These are phyloP conservation scores for Desmodus rotundus DNA, from an alignment of 2,113 vertebrate species.

Conservation along the genomic window DNA sequence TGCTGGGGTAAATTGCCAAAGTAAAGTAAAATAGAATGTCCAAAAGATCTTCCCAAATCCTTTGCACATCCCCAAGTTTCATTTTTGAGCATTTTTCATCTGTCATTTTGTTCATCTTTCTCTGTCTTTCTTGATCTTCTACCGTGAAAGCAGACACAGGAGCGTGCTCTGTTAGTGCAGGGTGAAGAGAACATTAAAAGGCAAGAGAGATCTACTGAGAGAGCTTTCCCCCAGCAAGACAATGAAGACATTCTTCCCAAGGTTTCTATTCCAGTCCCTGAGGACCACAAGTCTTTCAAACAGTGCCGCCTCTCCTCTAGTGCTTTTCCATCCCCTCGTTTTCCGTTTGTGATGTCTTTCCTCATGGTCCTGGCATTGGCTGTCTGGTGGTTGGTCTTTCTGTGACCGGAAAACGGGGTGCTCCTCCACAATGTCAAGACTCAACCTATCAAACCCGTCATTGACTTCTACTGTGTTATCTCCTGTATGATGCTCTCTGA, in stretches of 20 bases:
- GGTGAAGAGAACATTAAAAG: conserved; percentile 88
- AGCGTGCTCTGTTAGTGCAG: conserved; percentile 86
- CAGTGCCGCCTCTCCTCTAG: conserved; percentile 84
- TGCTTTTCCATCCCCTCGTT: conserved; percentile 81
- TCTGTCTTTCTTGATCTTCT: conserved; percentile 96
- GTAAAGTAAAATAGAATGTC: background rate
- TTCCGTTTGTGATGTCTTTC: conserved; percentile 90
- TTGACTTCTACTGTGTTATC: conserved; percentile 67
- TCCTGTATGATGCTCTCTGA: conserved; percentile 58
- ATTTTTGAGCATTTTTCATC: conserved; percentile 81
- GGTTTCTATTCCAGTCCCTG: conserved; percentile 88
- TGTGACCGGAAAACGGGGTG: conserved; percentile 81
- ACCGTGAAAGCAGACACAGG: conserved; percentile 88
- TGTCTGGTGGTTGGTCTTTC: conserved; percentile 92
- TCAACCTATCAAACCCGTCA: conserved; percentile 72
- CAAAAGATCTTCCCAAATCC: conserved; percentile 60
- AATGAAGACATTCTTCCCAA: conserved; percentile 81
- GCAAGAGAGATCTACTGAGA: conserved; percentile 83
- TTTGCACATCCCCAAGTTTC: conserved; percentile 89
- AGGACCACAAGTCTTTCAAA: conserved; percentile 83
- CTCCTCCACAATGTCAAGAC: conserved; percentile 77
- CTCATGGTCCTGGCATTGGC: conserved; percentile 87
- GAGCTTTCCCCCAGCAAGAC: conserved; percentile 79
- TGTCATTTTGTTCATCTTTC: conserved; percentile 92
- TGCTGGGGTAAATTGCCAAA: conserved; percentile 10